Conservation (phyloP, 2,797 vertebrate genomes). For the Australoheros facetus region DNA sequence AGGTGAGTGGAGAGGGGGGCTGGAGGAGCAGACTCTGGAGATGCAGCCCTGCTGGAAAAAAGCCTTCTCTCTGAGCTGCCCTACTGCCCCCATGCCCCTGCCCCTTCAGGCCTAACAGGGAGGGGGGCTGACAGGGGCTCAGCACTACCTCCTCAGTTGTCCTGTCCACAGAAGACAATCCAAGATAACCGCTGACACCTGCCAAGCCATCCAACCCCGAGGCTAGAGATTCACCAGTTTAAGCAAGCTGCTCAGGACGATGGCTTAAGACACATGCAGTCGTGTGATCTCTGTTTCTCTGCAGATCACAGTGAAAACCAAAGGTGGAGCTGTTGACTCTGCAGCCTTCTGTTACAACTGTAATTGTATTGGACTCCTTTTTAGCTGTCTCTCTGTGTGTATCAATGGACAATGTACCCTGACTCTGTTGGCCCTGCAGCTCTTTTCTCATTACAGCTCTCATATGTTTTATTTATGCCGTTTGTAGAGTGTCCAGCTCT, state of each 20-base stretch:
- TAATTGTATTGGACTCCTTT: slow-evolving; percentile 27
- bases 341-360: neutral
- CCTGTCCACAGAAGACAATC: slow-evolving; percentile 69
- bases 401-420: slow-evolving; percentile 55
- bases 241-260: slow-evolving; percentile 65
- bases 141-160: slow-evolving; percentile 64
- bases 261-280: slow-evolving; percentile 49
- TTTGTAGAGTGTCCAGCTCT: slow-evolving; percentile 82
- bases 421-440: slow-evolving; percentile 67
- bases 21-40: slow-evolving; percentile 57
- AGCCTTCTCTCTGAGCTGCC: slow-evolving; percentile 58
- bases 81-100: slow-evolving; percentile 56
- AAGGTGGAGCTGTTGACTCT: slow-evolving; percentile 1
- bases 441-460: slow-evolving; percentile 80
- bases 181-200: slow-evolving; percentile 80
- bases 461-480: slow-evolving; percentile 85
- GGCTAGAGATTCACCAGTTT: slow-evolving; percentile 54
- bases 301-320: slow-evolving; percentile 29
- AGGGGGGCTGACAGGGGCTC: slow-evolving; percentile 70
- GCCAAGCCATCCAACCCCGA: slow-evolving; percentile 64
- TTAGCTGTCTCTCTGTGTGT: slow-evolving; percentile 37
- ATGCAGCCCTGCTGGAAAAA: slow-evolving; percentile 60
- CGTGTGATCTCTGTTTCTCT: slow-evolving; percentile 48
- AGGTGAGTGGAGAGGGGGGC: slow-evolving; percentile 42
- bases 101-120: slow-evolving; percentile 69